Evolutionary conservation across 2,888 invertebrate genomes (phyloP).

Genomic region (Synanthedon andrenaeformis): DNA sequence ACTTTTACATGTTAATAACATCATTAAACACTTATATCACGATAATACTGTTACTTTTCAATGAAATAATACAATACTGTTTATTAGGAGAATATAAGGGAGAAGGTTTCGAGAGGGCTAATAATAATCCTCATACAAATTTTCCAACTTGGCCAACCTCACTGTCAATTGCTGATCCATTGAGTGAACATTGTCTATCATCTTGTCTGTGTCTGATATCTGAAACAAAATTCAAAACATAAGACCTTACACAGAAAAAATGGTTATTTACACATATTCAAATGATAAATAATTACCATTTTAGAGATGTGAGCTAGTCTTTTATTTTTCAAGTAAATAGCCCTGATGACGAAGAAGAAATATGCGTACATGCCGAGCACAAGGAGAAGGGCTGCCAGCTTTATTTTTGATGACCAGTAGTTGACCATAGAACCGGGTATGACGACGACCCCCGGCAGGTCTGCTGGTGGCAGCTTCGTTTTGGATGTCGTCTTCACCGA

Average conservation of each 20-base stretch:
- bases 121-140: slow-evolving; percentile 19
- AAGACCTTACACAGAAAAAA: too few relatives aligned
- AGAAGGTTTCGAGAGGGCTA: not conserved
- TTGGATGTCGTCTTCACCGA: not conserved
- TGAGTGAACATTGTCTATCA: slow-evolving; percentile 24
- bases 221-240: slow-evolving; percentile 8
- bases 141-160: slow-evolving; percentile 20
- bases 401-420: slow-evolving; percentile 17
- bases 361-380: slow-evolving; percentile 19
- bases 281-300: not conserved
- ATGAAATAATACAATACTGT: not conserved
- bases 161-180: slow-evolving; percentile 23
- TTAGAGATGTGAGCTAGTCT: slow-evolving; percentile 18
- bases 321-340: slow-evolving; percentile 19
- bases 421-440: slow-evolving; percentile 16
- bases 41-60: not conserved
- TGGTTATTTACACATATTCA: too few relatives aligned
- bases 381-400: slow-evolving; percentile 12
- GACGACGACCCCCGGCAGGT: slow-evolving; percentile 20
- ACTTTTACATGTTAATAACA: too few relatives aligned
- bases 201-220: slow-evolving; percentile 24
- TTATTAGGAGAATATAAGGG: not conserved
- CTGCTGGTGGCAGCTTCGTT: slow-evolving; percentile 8
- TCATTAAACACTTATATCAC: not conserved
- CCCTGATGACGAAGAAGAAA: slow-evolving; percentile 17